A percentile compares a stretch with the other conserved stretches of the same genome.
Evolutionary conservation across 1,140 invertebrate genomes (phyloP).

Genomic region (Drosophila kurseongensis): DNA sequence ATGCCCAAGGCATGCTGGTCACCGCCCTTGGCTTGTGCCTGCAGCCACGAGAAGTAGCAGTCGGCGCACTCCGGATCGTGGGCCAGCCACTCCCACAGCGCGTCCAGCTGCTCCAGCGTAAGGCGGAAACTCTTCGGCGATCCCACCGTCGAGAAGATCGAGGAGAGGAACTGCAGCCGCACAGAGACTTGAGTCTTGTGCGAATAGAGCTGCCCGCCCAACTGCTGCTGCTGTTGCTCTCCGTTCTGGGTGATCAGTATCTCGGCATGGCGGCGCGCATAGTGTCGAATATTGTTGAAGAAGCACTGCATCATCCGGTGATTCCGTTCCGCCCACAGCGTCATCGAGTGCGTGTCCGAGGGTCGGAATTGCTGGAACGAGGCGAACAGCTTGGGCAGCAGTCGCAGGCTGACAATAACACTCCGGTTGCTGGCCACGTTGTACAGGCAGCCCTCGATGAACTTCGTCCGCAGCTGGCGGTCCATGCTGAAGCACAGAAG

Average conservation of each 20-base stretch:
- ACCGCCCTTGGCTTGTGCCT: slow-evolving; percentile 94
- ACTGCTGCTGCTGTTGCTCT: slow-evolving; percentile 63
- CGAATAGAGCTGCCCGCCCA: slow-evolving; percentile 87
- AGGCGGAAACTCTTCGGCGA: slow-evolving; percentile 95
- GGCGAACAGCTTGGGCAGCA: slow-evolving; percentile 95
- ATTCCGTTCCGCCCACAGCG: slow-evolving; percentile 95
- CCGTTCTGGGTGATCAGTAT: slow-evolving; percentile 62
- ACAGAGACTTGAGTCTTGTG: slow-evolving; percentile 96
- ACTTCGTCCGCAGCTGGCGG: slow-evolving; percentile 94
- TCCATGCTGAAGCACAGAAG: slow-evolving; percentile 95
- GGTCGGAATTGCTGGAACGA: slow-evolving; percentile 95
- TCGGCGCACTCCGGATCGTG: slow-evolving; percentile 93
- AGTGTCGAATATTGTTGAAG: slow-evolving; percentile 92
- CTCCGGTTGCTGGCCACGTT: slow-evolving; percentile 95
- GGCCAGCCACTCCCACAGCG: slow-evolving; percentile 95
- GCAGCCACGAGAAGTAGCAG: slow-evolving; percentile 96
- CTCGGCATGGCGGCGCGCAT: slow-evolving; percentile 83
- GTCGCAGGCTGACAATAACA: slow-evolving; percentile 93
- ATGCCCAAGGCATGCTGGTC: slow-evolving; percentile 95
- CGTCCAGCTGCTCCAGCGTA: slow-evolving; percentile 94
- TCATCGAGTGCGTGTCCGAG: slow-evolving; percentile 92
- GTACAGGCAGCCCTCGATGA: slow-evolving; percentile 96
- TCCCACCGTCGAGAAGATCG: slow-evolving; percentile 95
- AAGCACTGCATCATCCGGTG: slow-evolving; percentile 96
- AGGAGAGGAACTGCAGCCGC: slow-evolving; percentile 95